phyloP scores from a whole-genome alignment of 2,797 vertebrate genomes.

The Spinus olivaceus region DNA sequence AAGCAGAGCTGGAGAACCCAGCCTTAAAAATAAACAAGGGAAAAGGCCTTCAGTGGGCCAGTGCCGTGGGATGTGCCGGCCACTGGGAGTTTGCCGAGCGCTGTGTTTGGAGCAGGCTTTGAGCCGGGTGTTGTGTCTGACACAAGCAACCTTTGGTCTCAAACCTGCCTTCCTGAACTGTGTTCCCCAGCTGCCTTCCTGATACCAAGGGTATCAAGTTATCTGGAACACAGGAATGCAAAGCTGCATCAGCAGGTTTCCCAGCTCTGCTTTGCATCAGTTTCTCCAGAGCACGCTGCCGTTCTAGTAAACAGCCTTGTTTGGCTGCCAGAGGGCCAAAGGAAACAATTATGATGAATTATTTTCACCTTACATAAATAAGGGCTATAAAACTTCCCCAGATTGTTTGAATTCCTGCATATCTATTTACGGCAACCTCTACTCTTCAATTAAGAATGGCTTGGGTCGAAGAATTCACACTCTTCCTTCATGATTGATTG shows the following conservation, averaged over 20 bases:
- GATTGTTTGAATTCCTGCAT: slow-evolving; percentile 2
- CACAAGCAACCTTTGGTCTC: background rate
- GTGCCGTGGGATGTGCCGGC: background rate
- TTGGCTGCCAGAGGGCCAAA: background rate
- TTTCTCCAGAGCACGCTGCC: background rate
- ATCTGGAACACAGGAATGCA: slow-evolving; percentile 1
- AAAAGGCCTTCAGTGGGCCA: background rate
- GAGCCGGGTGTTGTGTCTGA: background rate
- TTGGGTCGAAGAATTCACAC: fast-evolving
- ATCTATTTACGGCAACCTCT: background rate
- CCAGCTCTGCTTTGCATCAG: background rate
- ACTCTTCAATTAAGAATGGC: background rate
- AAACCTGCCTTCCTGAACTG: slow-evolving; percentile 5
- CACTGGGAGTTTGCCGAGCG: fast-evolving
- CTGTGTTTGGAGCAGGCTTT: background rate
- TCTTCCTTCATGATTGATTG: background rate
- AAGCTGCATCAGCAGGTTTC: slow-evolving; percentile 36
- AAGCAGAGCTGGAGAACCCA: background rate
- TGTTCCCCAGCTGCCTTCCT: background rate
- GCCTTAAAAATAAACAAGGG: background rate
- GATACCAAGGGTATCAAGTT: slow-evolving; percentile 9
- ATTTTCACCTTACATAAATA: background rate
- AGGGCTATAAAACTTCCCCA: background rate
- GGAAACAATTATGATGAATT: slow-evolving; percentile 15
- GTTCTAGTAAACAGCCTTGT: background rate